Conservation (phyloP, 1,140 invertebrate species). For the Drosophila rufa region DNA sequence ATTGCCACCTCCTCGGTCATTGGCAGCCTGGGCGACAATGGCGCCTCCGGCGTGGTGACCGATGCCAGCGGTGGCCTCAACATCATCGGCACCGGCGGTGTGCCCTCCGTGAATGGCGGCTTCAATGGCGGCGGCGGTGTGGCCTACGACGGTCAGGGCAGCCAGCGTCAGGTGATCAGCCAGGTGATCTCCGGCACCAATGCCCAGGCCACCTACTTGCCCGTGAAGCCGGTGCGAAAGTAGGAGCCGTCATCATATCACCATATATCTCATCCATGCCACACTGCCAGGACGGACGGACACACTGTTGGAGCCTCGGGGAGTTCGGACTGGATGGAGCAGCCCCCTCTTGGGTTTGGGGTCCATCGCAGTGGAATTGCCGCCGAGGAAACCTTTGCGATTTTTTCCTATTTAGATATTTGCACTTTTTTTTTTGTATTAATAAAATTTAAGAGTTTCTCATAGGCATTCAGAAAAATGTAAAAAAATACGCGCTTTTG, state of each 20-base stretch:
- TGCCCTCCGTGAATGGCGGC: slow-evolving; percentile 33
- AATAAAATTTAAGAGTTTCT: slow-evolving; percentile 71
- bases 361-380: slow-evolving; percentile 41
- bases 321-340: slow-evolving; percentile 14
- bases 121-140: neutral
- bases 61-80: slow-evolving; percentile 53
- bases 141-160: slow-evolving; percentile 33
- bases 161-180: slow-evolving; percentile 42
- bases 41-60: slow-evolving; percentile 57
- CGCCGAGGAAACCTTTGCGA: slow-evolving; percentile 38
- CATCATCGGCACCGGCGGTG: slow-evolving; percentile 69
- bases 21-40: slow-evolving; percentile 70
- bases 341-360: slow-evolving; percentile 19
- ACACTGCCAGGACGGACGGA: slow-evolving; percentile 22
- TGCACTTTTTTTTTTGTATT: slow-evolving; percentile 41
- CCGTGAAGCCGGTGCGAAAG: slow-evolving; percentile 67
- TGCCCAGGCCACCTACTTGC: slow-evolving; percentile 82
- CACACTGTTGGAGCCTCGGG: slow-evolving; percentile 34
- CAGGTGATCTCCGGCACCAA: slow-evolving; percentile 49
- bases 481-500: slow-evolving; percentile 4
- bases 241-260: slow-evolving; percentile 12
- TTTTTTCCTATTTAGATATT: slow-evolving; percentile 37
- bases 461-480: slow-evolving; percentile 75
- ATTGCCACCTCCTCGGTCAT: slow-evolving; percentile 75
- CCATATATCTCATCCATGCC: neutral